phyloP scores from a whole-genome alignment of 2,113 vertebrate species.

The Malurus elegans region DNA sequence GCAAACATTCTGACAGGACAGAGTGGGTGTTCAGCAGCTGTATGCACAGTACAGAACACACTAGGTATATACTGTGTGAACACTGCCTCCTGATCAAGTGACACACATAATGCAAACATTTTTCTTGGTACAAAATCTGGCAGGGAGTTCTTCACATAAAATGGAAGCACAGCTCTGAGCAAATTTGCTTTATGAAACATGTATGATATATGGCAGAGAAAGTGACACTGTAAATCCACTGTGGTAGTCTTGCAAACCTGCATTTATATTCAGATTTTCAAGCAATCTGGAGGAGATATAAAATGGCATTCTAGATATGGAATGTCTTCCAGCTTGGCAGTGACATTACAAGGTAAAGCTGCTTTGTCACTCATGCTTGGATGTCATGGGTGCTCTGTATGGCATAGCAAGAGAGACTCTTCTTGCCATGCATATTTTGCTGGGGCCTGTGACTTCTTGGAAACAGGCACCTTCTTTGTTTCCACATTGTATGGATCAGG shows the following conservation, averaged over 20 bases:
- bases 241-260: background rate
- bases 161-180: background rate
- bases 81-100: background rate
- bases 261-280: background rate
- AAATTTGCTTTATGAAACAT: background rate
- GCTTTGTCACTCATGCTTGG: background rate
- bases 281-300: background rate
- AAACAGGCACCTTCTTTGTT: background rate
- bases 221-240: background rate
- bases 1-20: background rate
- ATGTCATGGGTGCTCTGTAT: background rate
- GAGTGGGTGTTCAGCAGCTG: background rate
- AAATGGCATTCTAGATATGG: background rate
- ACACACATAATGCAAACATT: background rate
- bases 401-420: background rate
- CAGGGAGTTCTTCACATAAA: background rate
- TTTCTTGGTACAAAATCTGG: background rate
- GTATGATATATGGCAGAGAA: background rate
- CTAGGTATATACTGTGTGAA: background rate
- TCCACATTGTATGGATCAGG: fast-evolving
- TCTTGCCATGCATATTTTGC: background rate
- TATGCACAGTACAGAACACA: background rate
- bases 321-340: background rate
- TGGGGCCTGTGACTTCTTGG: background rate
- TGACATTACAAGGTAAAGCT: background rate